A percentile compares a stretch with the other conserved stretches of the same genome.
These are phyloP conservation scores for Drosophila athabasca DNA, from an alignment of 1,140 invertebrate genomes.

Conservation along the genomic window DNA sequence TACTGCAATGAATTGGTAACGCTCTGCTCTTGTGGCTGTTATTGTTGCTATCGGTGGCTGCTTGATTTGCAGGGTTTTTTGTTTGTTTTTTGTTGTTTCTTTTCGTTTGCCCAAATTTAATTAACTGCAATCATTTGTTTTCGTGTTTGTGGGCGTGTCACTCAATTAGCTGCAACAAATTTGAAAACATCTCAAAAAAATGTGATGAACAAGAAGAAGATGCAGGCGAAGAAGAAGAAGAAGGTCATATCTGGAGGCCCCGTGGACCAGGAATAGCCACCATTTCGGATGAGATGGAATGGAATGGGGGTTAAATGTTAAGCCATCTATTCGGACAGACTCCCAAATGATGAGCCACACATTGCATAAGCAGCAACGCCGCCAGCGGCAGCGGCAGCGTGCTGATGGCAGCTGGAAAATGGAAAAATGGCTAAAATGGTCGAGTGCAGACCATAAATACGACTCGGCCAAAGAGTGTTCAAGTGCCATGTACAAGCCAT, in stretches of 20 bases:
- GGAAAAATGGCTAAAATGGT: slow-evolving; percentile 43
- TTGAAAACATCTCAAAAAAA: slow-evolving; percentile 42
- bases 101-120: slow-evolving; percentile 58
- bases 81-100: neutral
- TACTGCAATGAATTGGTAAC: slow-evolving; percentile 75
- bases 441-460: slow-evolving; percentile 70
- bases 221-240: neutral
- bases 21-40: slow-evolving; percentile 5
- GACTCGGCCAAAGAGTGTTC: slow-evolving; percentile 38
- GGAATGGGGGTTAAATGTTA: slow-evolving; percentile 49
- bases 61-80: slow-evolving; percentile 16
- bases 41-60: slow-evolving; percentile 41
- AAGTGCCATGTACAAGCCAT: slow-evolving; percentile 59
- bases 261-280: slow-evolving; percentile 45
- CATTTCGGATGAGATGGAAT: slow-evolving; percentile 32
- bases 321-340: slow-evolving; percentile 21
- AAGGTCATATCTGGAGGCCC: slow-evolving; percentile 52
- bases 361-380: slow-evolving; percentile 58
- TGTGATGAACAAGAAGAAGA: neutral
- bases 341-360: slow-evolving; percentile 44
- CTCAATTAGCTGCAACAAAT: slow-evolving; percentile 60
- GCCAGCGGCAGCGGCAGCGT: too few relatives aligned
- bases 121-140: slow-evolving; percentile 55
- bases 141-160: slow-evolving; percentile 38
- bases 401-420: slow-evolving; percentile 37